Conservation (phyloP, 2,888 invertebrate species). For the Torymus aiolomorphi region DNA sequence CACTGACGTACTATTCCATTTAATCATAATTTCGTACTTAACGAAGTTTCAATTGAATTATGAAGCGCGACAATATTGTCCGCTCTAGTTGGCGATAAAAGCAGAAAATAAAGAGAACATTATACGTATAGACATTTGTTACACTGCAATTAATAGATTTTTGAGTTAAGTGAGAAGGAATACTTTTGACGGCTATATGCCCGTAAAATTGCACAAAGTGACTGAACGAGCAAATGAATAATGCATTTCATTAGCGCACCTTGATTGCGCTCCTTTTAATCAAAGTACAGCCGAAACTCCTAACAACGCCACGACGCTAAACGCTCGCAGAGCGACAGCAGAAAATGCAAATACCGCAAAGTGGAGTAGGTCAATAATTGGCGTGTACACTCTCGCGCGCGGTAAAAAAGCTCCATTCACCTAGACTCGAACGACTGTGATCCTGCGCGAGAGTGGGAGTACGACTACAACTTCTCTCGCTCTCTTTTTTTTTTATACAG, state of each 20-base stretch:
- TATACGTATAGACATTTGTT: no score
- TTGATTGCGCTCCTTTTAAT: background rate
- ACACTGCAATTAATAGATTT: no score
- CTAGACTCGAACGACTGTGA: conserved; percentile 38
- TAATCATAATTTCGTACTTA: no score
- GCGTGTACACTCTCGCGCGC: conserved; percentile 36
- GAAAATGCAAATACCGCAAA: conserved; percentile 56
- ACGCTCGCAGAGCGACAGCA: conserved; percentile 49
- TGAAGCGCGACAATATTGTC: no score
- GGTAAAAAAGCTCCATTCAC: conserved; percentile 46
- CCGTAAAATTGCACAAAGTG: background rate
- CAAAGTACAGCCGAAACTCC: no score
- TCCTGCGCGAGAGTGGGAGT: conserved; percentile 59
- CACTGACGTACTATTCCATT: no score
- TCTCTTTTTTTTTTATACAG: background rate
- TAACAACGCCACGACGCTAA: background rate
- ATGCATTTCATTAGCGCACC: no score
- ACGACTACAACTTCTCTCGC: conserved; percentile 19
- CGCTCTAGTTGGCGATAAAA: no score
- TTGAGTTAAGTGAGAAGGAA: no score
- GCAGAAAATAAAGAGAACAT: no score
- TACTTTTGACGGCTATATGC: no score
- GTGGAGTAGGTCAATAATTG: conserved; percentile 49
- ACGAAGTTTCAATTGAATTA: no score
- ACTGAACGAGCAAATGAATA: background rate